Evolutionary conservation across 2,113 vertebrate species (phyloP).

Genomic region (Poicephalus meyeri): DNA sequence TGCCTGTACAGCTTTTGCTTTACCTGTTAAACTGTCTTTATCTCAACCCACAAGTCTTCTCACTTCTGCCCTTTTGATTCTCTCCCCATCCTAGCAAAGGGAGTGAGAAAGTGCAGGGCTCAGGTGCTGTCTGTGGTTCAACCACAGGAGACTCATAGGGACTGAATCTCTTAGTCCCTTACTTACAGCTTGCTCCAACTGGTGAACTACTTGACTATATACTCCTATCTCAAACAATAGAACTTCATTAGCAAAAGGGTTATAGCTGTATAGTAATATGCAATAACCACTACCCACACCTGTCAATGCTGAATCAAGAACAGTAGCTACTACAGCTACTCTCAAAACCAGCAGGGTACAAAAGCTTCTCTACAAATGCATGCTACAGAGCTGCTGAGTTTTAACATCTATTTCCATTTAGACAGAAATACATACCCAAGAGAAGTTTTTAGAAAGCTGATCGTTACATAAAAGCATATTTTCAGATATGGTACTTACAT

Average conservation of each 20-base stretch:
- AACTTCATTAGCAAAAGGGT: background rate
- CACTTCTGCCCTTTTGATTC: background rate
- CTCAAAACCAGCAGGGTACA: background rate
- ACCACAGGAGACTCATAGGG: no score
- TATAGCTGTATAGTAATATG: background rate
- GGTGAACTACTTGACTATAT: background rate
- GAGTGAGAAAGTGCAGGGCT: accelerated
- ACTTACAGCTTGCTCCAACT: background rate
- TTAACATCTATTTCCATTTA: background rate
- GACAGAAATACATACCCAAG: background rate
- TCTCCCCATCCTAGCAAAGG: accelerated
- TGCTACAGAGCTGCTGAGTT: background rate
- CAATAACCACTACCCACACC: background rate
- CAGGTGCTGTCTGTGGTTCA: accelerated
- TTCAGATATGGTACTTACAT: background rate
- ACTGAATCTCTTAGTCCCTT: background rate
- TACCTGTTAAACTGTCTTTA: background rate
- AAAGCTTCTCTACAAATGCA: background rate
- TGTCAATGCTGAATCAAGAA: background rate
- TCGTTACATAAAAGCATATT: accelerated
- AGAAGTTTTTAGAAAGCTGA: background rate
- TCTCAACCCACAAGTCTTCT: accelerated
- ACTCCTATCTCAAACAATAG: background rate
- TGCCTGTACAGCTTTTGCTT: background rate
- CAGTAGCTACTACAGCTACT: background rate